Evolutionary conservation across 1,140 invertebrate genomes (phyloP).

Genomic region (Pomacea maculata): DNA sequence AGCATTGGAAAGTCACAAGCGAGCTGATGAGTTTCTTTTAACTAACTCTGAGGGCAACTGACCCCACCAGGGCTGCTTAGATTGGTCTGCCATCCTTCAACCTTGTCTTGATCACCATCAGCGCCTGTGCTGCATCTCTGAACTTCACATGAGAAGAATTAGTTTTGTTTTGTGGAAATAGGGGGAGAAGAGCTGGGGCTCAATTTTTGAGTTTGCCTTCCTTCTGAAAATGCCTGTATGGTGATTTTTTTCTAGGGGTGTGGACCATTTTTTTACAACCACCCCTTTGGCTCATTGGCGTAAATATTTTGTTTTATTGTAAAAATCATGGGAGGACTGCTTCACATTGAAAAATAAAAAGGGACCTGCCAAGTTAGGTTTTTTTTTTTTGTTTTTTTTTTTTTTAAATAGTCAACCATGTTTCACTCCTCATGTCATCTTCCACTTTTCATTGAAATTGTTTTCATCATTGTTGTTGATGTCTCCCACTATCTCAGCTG

Average conservation of each 20-base stretch:
- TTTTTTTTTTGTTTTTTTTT: too few species aligned
- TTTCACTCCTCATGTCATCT: neutral
- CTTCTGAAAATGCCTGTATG: neutral
- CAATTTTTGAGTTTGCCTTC: neutral
- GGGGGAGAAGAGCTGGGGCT: neutral
- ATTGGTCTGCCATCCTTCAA: neutral
- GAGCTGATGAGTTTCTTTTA: slow-evolving; percentile 74
- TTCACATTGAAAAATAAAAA: neutral
- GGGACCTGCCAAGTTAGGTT: neutral
- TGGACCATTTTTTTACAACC: too few species aligned
- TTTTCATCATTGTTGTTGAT: neutral
- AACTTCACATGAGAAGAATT: neutral
- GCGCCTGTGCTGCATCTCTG: neutral
- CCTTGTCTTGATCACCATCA: neutral
- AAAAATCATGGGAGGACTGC: neutral
- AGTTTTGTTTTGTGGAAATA: neutral
- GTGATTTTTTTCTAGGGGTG: neutral
- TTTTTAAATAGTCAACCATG: neutral
- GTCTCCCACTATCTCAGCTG: too few species aligned
- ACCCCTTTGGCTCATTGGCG: too few species aligned
- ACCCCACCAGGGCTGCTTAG: neutral
- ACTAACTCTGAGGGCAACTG: slow-evolving; percentile 45
- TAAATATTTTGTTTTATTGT: too few species aligned
- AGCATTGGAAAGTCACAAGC: slow-evolving; percentile 90
- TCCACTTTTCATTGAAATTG: neutral